Evolutionary conservation across 2,113 vertebrate genomes (phyloP).

Genomic region (Nothobranchius furzeri): DNA sequence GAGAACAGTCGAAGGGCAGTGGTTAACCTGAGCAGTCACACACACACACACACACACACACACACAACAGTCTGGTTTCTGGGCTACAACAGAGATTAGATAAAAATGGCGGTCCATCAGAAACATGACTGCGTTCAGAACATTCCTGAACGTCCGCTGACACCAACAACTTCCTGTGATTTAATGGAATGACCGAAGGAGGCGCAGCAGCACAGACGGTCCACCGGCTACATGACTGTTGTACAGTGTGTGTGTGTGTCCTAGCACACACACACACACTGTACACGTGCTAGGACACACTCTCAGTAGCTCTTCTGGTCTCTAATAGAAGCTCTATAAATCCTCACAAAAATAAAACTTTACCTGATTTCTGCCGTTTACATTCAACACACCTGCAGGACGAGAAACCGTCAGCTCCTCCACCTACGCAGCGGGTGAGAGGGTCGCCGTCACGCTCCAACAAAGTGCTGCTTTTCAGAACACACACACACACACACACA

Average conservation of each 20-base stretch:
- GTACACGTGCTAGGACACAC: constrained; percentile 65
- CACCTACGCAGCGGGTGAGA: constrained; percentile 36
- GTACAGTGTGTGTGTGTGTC: too few relatives aligned
- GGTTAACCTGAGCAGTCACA: constrained; percentile 74
- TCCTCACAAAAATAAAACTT: constrained; percentile 74
- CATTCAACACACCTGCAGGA: constrained; percentile 57
- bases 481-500: constrained; percentile 27
- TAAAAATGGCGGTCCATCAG: too few relatives aligned
- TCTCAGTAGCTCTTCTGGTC: constrained; percentile 45
- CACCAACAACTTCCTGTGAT: constrained; percentile 42
- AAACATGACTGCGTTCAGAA: constrained; percentile 17
- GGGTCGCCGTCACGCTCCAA: constrained; percentile 32
- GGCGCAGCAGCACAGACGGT: constrained; percentile 69
- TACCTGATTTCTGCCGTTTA: constrained; percentile 57
- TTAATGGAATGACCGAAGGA: constrained; percentile 75
- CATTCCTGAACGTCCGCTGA: constrained; percentile 61
- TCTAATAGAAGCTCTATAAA: constrained; percentile 65
- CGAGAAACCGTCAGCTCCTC: constrained; percentile 57
- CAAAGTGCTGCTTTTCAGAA: constrained; percentile 76
- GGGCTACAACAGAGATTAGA: constrained; percentile 48
- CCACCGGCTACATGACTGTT: constrained; percentile 67
- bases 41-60: constrained; percentile 67
- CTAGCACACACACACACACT: constrained; percentile 58
- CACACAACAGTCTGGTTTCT: constrained; percentile 71
- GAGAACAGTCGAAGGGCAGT: constrained; percentile 75